Percentiles rank a stretch among this genome's conserved stretches.
Evolutionary conservation across 2,888 invertebrate species (phyloP).

Genomic region (Lasioglossum pauxillum): DNA sequence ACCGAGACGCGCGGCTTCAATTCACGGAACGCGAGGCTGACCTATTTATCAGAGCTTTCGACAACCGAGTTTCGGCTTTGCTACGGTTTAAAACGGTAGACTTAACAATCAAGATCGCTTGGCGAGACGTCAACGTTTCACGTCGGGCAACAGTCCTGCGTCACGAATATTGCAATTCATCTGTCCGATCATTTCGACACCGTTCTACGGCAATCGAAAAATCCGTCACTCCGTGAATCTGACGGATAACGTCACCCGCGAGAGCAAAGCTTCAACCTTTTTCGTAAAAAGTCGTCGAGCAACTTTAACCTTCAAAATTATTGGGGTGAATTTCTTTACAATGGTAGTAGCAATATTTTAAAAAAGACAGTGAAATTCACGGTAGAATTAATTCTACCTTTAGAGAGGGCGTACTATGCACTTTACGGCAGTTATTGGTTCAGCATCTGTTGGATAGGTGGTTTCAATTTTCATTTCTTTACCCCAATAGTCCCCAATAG

Average conservation of each 20-base stretch:
- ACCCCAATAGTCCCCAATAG: too few species aligned
- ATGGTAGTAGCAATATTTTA: not conserved
- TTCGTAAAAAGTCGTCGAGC: not conserved
- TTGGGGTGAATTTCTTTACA: not conserved
- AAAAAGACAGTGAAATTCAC: too few species aligned
- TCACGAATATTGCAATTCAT: not conserved
- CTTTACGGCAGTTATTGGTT: too few species aligned
- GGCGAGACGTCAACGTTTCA: not conserved
- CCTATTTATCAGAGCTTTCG: conserved; percentile 46
- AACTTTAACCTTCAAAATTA: not conserved
- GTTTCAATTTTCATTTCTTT: too few species aligned
- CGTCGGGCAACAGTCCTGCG: not conserved
- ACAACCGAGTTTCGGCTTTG: conserved; percentile 18
- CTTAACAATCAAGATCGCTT: not conserved
- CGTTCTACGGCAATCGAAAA: not conserved
- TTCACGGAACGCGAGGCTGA: conserved; percentile 35
- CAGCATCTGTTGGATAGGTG: too few species aligned
- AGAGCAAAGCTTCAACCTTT: too few species aligned
- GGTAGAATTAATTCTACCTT: too few species aligned
- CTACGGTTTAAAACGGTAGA: not conserved
- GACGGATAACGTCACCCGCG: not conserved
- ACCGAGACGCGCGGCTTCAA: conserved; percentile 15
- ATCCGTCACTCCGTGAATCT: not conserved
- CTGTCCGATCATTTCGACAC: not conserved
- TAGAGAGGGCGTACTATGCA: too few species aligned